Base-by-base conservation (phyloP, 2,888 invertebrate species). In the Aspidiotus rigidus region DNA sequence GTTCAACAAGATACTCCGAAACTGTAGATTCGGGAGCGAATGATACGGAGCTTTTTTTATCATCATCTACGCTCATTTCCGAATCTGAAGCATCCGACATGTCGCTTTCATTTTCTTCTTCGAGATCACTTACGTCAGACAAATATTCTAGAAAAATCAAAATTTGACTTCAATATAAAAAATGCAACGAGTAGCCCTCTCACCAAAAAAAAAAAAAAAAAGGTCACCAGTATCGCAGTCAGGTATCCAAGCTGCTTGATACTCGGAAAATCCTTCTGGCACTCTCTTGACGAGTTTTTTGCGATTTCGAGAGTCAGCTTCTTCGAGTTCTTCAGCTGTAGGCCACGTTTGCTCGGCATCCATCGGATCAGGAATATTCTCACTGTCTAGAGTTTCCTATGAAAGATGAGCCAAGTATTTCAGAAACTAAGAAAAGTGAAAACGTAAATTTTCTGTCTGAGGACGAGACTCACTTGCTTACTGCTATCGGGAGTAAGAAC, bases 261-360 rank as follows among this genome's bases (percentile, higher is more conserved):
- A 99, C 69, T 91, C 92, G 5, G 97, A 97, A 80, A 93, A 96
- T 41, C 98, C 98, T 79, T 93, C 93, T 0, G 96, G 96, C 10
- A 96, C 87, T 73, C 82, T 83, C 75, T 89, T 90, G 16, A 94
- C 86, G 7, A 86, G 80, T 77, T 86, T 88, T 73, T 82, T 84
- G 64, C 81, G 83, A 74, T 84, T 85, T 74, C 84, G 83, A 71
- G 80, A 78, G 75, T 85, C 86, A 13, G 90, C 87, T 74, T 86
- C 83, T 72, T 84, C 83, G 72, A 94, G 83, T 79, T 96, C 95
- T 76, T 95, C 93, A 73, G 89, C 88, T 15, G 94, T 94, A 0
- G 97, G 96, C 93, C 94, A 96, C 0, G 95, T 96, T 79, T 97
- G 97, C 77, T 97, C 97, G 1, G 89, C 93, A 77, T 93, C 90